Evolutionary conservation across 37 sponge, comb jelly and placozoan species (phyloP).

Genomic region (Chondrosia reniformis): DNA sequence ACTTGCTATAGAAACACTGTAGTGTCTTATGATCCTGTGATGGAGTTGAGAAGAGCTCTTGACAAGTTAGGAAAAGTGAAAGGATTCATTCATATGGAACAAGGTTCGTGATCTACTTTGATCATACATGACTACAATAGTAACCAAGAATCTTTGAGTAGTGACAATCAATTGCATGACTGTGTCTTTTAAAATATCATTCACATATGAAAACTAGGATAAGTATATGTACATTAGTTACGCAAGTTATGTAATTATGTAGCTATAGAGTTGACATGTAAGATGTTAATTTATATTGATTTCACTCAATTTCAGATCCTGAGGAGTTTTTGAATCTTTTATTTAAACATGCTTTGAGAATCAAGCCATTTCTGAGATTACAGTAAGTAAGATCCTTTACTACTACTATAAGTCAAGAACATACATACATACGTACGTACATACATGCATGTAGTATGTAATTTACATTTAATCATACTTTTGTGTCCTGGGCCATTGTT

Average conservation of each 20-base stretch:
- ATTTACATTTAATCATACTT: neutral
- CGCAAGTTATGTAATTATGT: too few relatives aligned
- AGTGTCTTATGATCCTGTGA: constrained; percentile 68
- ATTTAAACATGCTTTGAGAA: constrained; percentile 48
- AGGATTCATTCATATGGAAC: constrained; percentile 71
- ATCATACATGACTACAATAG: neutral
- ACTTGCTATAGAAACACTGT: constrained; percentile 63
- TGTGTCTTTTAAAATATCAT: too few relatives aligned
- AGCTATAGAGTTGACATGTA: too few relatives aligned
- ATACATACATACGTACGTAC: neutral
- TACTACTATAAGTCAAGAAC: too few relatives aligned
- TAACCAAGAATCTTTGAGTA: too few relatives aligned
- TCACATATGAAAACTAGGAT: too few relatives aligned
- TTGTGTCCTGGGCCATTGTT: neutral
- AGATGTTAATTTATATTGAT: too few relatives aligned
- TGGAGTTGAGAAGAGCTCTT: constrained; percentile 55
- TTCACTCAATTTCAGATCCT: too few relatives aligned
- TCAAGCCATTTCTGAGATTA: neutral
- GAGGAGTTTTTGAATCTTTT: constrained; percentile 95
- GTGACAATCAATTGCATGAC: too few relatives aligned
- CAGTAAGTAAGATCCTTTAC: neutral
- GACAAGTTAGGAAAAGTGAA: constrained; percentile 61
- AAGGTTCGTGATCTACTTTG: constrained; percentile 71
- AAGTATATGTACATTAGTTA: too few relatives aligned
- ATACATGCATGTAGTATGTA: too few relatives aligned